phyloP scores from a whole-genome alignment of 2,797 vertebrate species.

The Stomatorhinus walkeri region DNA sequence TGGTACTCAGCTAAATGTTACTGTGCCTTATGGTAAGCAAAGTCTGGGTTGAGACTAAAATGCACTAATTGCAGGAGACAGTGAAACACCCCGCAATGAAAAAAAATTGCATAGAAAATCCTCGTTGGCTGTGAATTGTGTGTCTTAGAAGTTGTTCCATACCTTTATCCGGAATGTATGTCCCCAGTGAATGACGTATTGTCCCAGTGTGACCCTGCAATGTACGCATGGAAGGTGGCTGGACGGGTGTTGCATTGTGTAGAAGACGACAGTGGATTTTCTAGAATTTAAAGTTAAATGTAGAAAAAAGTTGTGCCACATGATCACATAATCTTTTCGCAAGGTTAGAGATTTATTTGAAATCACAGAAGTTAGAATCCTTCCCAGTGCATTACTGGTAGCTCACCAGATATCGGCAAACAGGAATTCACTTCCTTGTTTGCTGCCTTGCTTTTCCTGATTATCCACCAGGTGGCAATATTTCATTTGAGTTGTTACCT shows the following conservation, averaged over 20 bases:
- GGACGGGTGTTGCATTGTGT: neutral
- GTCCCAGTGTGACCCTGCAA: neutral
- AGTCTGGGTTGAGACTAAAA: neutral
- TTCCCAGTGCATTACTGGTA: neutral
- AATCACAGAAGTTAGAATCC: neutral
- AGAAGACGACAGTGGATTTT: neutral
- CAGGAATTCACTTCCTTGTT: neutral
- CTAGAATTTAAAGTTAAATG: neutral
- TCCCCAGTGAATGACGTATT: neutral
- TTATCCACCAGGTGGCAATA: constrained; percentile 58
- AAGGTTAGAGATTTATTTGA: neutral
- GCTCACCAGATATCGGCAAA: neutral
- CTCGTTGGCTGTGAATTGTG: neutral
- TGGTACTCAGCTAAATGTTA: neutral
- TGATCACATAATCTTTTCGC: neutral
- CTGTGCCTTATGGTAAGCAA: neutral
- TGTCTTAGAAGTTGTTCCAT: neutral
- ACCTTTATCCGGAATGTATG: neutral
- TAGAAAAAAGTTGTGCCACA: neutral
- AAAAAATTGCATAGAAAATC: neutral
- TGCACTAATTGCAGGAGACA: neutral
- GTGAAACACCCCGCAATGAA: neutral
- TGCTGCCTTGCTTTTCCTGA: constrained; percentile 14
- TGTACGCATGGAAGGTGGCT: neutral
- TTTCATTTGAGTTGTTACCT: constrained; percentile 41